Percentiles rank a stretch among this genome's conserved stretches.
These are phyloP conservation scores for Ladona fulva DNA, from an alignment of 1,140 invertebrate genomes.

Conservation along the genomic window DNA sequence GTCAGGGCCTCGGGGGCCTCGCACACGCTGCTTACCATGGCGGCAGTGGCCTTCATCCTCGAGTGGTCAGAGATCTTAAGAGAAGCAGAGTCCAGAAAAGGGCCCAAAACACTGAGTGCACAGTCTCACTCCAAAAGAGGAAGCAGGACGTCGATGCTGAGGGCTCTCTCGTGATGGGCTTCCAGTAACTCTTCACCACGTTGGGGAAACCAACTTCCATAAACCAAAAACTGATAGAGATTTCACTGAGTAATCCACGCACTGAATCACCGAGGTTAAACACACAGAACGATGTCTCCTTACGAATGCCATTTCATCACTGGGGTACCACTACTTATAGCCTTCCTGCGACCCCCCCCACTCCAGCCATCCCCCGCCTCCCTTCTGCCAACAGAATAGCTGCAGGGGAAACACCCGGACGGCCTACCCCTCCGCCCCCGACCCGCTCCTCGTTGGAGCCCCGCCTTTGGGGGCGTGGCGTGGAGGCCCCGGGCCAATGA, in stretches of 20 bases:
- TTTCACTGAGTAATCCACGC: background rate
- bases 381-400: background rate
- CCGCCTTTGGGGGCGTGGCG: background rate
- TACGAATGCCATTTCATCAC: too few species aligned
- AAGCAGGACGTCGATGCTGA: background rate
- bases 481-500: background rate
- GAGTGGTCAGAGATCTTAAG: background rate
- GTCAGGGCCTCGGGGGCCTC: background rate
- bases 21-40: background rate
- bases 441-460: background rate
- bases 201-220: background rate
- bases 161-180: background rate
- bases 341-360: background rate
- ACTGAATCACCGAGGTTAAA: background rate
- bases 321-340: background rate
- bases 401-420: background rate
- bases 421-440: background rate
- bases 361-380: background rate
- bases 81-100: background rate
- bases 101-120: constrained; percentile 2
- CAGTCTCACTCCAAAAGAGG: background rate
- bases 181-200: background rate
- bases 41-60: background rate
- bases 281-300: background rate
- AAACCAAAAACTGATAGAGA: background rate